phyloP scores from a whole-genome alignment of 2,888 invertebrate genomes.

The Biston betularia region DNA sequence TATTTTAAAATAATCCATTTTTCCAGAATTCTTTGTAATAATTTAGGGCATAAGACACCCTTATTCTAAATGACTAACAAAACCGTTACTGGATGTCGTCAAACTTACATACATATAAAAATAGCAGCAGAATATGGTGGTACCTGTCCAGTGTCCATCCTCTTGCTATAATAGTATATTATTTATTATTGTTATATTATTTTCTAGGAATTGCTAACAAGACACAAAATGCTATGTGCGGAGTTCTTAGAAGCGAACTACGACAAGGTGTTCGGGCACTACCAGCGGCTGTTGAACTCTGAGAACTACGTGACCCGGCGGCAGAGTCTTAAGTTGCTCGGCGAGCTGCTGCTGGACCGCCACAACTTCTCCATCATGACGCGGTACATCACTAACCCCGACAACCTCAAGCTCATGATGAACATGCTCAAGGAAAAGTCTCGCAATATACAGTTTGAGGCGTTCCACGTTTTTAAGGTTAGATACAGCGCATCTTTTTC shows the following conservation, averaged over 20 bases:
- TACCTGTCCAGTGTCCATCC: no score
- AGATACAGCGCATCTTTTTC: neutral
- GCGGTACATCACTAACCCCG: slow-evolving; percentile 99
- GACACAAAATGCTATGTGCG: slow-evolving; percentile 98
- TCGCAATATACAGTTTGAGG: slow-evolving; percentile 99
- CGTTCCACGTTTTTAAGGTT: slow-evolving; percentile 99
- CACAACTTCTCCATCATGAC: slow-evolving; percentile 99
- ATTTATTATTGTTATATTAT: neutral
- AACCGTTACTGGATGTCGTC: no score
- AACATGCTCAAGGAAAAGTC: slow-evolving; percentile 99
- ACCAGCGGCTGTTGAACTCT: slow-evolving; percentile 98
- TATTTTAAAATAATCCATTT: no score
- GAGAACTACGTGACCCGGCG: slow-evolving; percentile 99
- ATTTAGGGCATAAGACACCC: no score
- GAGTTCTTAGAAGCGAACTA: slow-evolving; percentile 99
- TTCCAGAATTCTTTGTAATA: no score
- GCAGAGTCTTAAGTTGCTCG: slow-evolving; percentile 98
- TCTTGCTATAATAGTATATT: neutral
- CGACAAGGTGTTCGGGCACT: slow-evolving; percentile 98
- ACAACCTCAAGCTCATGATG: slow-evolving; percentile 99
- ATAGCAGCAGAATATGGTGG: no score
- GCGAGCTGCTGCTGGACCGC: slow-evolving; percentile 98
- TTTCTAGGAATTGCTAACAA: slow-evolving; percentile 94
- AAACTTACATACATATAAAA: no score
- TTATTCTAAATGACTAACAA: no score